Conservation (phyloP, 2,113 vertebrate genomes). For the Seriola quinqueradiata region DNA sequence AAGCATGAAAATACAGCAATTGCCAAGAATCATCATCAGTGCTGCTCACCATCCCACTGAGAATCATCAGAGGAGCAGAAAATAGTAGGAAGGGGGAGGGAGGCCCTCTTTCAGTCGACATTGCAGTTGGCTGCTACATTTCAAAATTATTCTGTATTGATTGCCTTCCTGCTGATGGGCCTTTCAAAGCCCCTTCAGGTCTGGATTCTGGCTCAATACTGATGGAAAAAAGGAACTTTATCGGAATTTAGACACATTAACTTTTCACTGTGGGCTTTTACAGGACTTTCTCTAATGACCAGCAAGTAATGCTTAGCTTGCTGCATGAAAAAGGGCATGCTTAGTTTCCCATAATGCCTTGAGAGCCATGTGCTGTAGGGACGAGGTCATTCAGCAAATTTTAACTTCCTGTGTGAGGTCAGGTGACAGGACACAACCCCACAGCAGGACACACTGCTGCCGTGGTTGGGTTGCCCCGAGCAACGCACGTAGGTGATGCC, state of each 20-base stretch:
- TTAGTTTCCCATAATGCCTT: background rate
- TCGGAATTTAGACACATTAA: constrained; percentile 7
- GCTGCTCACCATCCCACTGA: constrained; percentile 41
- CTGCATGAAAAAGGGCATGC: background rate
- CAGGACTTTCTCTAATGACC: background rate
- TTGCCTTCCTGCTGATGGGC: constrained; percentile 28
- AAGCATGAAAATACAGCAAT: constrained; percentile 33
- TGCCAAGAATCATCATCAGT: constrained; percentile 52
- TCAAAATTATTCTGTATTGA: constrained; percentile 47
- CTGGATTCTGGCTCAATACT: constrained; percentile 27
- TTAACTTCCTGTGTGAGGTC: background rate
- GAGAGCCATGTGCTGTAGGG: background rate
- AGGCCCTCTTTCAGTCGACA: constrained; percentile 13
- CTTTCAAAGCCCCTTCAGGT: constrained; percentile 17
- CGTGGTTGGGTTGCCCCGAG: background rate
- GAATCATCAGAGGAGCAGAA: constrained; percentile 53
- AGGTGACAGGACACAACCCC: background rate
- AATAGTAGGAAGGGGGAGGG: constrained; percentile 13
- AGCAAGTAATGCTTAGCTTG: background rate
- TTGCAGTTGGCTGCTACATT: constrained; percentile 29
- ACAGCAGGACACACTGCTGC: background rate
- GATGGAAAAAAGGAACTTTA: constrained; percentile 1
- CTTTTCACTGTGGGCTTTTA: constrained; percentile 14
- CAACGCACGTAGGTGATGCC: background rate
- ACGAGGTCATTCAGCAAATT: background rate